Base-by-base conservation (phyloP, 2,888 invertebrate genomes). In the Hydrotaea diabolus region DNA sequence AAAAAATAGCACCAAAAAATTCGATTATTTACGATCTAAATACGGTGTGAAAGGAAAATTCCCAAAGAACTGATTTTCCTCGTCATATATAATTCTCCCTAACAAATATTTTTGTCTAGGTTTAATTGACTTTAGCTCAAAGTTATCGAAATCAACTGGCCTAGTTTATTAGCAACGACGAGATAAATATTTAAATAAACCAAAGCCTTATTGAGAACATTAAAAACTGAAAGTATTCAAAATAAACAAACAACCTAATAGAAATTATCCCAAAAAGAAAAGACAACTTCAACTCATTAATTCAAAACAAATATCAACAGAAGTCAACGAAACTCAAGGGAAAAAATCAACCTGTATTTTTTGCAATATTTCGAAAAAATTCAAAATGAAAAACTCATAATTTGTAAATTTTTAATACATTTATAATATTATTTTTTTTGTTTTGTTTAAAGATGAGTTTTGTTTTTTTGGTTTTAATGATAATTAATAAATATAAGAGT, bases 391-490 rank as follows among this genome's bases (percentile, higher is more conserved):
- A 90, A 90, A 90, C 90, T 90, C 90, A 90, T 90, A 90, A 90
- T 88, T 86, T 87, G 49, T 89, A 89, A 90, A 90, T 90, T 90
- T 89, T 88, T 89, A 90, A 90, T 90, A 90, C 90, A 90, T 90
- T 90, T 90, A 90, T 90, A 90, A 90, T 89, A 90, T 90, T 89
- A 90, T 89, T 88, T 89, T 87, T 86, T 55, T 31, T 31, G 31
- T 31, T 80, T 69, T 79, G 75, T 80, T 80, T 81, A 19, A n/a
- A 71, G 49, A 66, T 46, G 43, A 66, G n/a, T 83, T 82, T 85
- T 75, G 74, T 71, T 80, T 87, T 85, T 86, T 87, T 82, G 81
- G 85, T 87, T 85, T 87, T 87, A 87, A 87, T 87, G 84, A 80
- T 85, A 79, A 86, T 86, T 78, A 88, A 88, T 87, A 86, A 85